Evolutionary conservation across 1,140 invertebrate genomes (phyloP).

Genomic region (Branchinecta lindahli): DNA sequence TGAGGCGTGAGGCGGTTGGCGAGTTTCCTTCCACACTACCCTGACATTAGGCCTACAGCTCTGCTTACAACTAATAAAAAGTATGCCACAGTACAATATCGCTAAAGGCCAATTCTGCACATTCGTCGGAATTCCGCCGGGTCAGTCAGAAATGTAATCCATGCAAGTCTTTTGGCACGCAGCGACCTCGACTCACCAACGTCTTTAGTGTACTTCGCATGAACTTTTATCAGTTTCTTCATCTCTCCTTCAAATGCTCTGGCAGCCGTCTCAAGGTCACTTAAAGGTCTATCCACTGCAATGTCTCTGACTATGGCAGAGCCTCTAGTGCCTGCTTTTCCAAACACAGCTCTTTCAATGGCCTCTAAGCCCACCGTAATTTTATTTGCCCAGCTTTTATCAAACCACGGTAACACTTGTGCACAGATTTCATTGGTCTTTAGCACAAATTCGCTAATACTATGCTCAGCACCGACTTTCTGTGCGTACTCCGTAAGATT

Average conservation of each 20-base stretch:
- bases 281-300: neutral
- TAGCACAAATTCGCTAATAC: neutral
- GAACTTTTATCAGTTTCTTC: neutral
- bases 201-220: neutral
- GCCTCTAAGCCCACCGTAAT: neutral
- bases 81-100: too few species aligned
- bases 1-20: too few species aligned
- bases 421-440: too few species aligned
- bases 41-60: too few species aligned
- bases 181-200: neutral
- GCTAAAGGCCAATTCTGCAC: neutral
- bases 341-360: neutral
- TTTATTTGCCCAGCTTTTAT: neutral
- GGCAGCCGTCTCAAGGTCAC: neutral
- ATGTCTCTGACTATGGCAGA: neutral
- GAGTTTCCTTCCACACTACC: too few species aligned
- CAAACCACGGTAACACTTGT: neutral
- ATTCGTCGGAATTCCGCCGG: neutral
- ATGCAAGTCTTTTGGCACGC: neutral
- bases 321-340: neutral
- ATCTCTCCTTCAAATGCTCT: neutral
- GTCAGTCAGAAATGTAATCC: neutral
- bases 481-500: neutral
- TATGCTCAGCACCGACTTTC: neutral
- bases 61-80: too few species aligned